Evolutionary conservation across 2,888 invertebrate genomes (phyloP), one percentile per base, ranked within the genome.

Genomic region (Caenorhabditis virilis): DNA sequence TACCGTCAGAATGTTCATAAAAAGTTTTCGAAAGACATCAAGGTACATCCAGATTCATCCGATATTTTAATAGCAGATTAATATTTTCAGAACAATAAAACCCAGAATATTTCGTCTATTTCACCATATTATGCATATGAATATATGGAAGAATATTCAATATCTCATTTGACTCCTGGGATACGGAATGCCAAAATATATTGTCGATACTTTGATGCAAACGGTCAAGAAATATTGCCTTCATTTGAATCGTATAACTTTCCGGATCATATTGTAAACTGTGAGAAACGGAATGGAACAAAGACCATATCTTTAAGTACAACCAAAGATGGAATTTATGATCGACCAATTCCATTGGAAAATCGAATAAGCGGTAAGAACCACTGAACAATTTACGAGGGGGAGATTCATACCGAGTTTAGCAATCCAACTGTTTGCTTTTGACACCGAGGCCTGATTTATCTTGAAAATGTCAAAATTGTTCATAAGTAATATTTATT

Each of bases 241-340:
- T 16, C 45, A 15, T 27, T 27, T 23, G 38, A 54, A 13, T 38
- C 38, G 2, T 50, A 43, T 38, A 54, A 27, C 2, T 49, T 41
- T 43, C 50, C 54, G 7, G 53, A 60, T 26, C 50, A 49, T 9
- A 39, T 49, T 30, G 54, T 54, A 4, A 27, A 38, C 26, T 60
- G 60, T 20, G 22, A 9, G 27, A 60, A 60, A 38, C 38, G 49
- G 16, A 13, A 39, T 35, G 60, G 54, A 48, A 39, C 54, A 5
- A 27, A 15, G 7, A 47, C 36, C 38, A 62, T 62, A 4, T 55
- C 55, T 18, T 16, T 62, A 39, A 62, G 61, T 36, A 42, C 38
- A 1, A n/a, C 42, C 7, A 6, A 18, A 18, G 16, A 35, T 26
- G 47, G 47, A 20, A 18, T 38, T 7, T 48, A 39, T 39, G 26